Conservation (phyloP, 23 tunicate species). For the Ascidia mentula region DNA sequence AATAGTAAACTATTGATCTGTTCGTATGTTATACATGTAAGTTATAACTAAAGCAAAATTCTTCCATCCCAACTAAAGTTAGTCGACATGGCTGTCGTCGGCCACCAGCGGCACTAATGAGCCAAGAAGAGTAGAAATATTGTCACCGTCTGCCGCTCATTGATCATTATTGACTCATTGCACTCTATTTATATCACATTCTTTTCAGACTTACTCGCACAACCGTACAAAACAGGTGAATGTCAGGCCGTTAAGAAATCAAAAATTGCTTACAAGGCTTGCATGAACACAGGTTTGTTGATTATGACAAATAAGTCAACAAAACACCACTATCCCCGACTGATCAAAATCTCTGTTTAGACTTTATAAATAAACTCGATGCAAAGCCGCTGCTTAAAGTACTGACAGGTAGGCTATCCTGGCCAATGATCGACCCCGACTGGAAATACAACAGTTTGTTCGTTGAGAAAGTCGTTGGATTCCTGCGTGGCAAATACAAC, state of each 20-base stretch:
- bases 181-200: too few species aligned
- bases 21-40: too few species aligned
- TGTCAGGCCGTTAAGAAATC: conserved; percentile 46
- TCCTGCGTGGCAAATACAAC: conserved; percentile 56
- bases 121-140: too few species aligned
- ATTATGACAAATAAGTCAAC: background rate
- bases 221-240: background rate
- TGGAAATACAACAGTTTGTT: conserved; percentile 46
- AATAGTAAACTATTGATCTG: too few species aligned
- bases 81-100: too few species aligned
- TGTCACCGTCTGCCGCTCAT: too few species aligned
- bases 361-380: conserved; percentile 24
- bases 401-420: conserved; percentile 42
- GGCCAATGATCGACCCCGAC: conserved; percentile 64
- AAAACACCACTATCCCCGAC: background rate
- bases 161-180: too few species aligned
- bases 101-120: too few species aligned
- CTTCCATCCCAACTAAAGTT: too few species aligned
- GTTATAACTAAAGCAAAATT: too few species aligned
- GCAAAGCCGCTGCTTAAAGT: conserved; percentile 49
- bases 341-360: background rate
- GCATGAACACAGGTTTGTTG: conserved; percentile 54
- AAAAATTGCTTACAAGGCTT: conserved; percentile 53
- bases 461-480: conserved; percentile 60
- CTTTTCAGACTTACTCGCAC: background rate